phyloP scores from a whole-genome alignment of 35 echinoderm and acorn worm species.

The Apostichopus parvimensis region DNA sequence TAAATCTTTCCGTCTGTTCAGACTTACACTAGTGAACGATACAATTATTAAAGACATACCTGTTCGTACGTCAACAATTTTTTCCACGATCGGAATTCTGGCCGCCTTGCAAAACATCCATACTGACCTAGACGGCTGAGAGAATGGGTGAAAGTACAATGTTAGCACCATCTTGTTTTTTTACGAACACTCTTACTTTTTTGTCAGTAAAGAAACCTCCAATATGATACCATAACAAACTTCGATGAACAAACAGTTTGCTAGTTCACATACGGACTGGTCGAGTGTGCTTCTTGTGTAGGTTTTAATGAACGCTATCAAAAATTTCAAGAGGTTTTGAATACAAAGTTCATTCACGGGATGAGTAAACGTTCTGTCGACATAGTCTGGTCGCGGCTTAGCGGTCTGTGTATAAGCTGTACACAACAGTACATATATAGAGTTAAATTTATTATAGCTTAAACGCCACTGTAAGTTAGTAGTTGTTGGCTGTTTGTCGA shows the following conservation, averaged over 20 bases:
- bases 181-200: not conserved
- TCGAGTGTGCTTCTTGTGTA: not conserved
- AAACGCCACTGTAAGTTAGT: not conserved
- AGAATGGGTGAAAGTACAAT: conserved; percentile 37
- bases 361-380: not conserved
- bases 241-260: not conserved
- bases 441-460: too few relatives aligned
- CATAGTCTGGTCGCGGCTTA: not conserved
- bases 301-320: not conserved
- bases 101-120: conserved; percentile 44
- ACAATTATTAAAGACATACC: not conserved
- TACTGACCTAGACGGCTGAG: conserved; percentile 34
- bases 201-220: not conserved
- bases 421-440: too few relatives aligned
- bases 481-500: not conserved
- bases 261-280: not conserved
- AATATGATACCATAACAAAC: not conserved
- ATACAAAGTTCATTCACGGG: conserved; percentile 32
- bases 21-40: too few relatives aligned
- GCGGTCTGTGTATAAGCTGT: too few relatives aligned
- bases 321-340: not conserved
- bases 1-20: too few relatives aligned
- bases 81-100: conserved; percentile 38
- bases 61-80: not conserved
- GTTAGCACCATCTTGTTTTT: conserved; percentile 48